A percentile compares a stretch with the other conserved stretches of the same genome.
These are phyloP conservation scores for Microhierax caerulescens DNA, from an alignment of 2,797 vertebrate genomes.

Conservation along the genomic window DNA sequence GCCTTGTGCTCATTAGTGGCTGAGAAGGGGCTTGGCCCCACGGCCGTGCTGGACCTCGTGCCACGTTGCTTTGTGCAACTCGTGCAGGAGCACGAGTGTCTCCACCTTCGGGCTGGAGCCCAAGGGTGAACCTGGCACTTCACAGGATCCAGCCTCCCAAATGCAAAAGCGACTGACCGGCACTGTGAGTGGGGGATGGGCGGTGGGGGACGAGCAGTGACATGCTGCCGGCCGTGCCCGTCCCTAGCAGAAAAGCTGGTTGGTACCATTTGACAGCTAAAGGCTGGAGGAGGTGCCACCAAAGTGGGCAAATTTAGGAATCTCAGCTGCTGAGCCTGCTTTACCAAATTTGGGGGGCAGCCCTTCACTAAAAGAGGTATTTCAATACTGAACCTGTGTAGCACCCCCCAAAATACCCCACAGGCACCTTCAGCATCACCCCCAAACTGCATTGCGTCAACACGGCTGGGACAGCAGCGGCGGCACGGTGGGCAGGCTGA, in stretches of 20 bases:
- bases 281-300: background rate
- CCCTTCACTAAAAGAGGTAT: background rate
- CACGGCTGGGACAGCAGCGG: background rate
- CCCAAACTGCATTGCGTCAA: background rate
- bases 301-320: background rate
- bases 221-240: background rate
- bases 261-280: background rate
- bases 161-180: background rate
- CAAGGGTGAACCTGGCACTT: background rate
- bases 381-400: background rate
- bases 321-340: background rate
- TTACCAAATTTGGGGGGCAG: background rate
- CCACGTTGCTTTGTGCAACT: background rate
- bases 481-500: background rate
- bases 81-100: background rate
- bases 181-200: accelerated
- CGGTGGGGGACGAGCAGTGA: background rate
- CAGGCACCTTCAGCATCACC: background rate
- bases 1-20: background rate
- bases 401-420: background rate
- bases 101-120: background rate
- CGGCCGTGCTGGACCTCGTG: background rate
- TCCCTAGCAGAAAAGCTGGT: background rate
- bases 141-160: background rate
- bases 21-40: background rate